Evolutionary conservation across 1,140 invertebrate species (phyloP), one percentile per base, ranked within the genome.

Genomic region (Stenopsyche tienmushanensis): DNA sequence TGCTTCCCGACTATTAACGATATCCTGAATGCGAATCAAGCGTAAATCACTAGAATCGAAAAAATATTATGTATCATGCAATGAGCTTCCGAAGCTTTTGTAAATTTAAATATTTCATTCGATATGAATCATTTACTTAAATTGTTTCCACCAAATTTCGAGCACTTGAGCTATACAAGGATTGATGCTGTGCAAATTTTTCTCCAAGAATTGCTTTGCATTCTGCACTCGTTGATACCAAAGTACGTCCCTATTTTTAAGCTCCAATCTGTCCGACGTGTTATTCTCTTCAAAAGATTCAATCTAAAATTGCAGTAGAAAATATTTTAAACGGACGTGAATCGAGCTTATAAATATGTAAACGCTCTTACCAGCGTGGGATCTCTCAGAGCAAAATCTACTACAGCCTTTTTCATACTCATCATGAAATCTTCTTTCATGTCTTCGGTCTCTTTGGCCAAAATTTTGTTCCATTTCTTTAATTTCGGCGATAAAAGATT

Each of bases 331-430:
- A 34, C 29, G 13, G 13, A 34, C 29, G 5, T 7, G 13, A 34
- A 34, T 7, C 29, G n/a, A n/a, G n/a, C 29, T 5, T 34, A 34
- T 34, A 34, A 34, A 34, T n/a, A 13, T 24, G 23, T 34, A 34
- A 34, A 34, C 7, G n/a, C n/a, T n/a, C 29, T 62, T 66, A 80
- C 77, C 75, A 78, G 81, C 64, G 78, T 75, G 1, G 90, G 86
- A 78, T 94, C 90, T 73, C 88, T 86, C 1, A 97, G 77, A 1
- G 94, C 92, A 77, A 93, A 96, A 80, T 96, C 92, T 1, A 93
- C 85, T 2, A 92, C 85, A 0, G 93, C 89, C 77, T 93, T 95
- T 74, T 96, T 96, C 63, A 95, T 89, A 70, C 87, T 89, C 69
- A 90, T 83, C 70, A 90, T 83, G 76, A 93, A 96, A 71, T 94